Conservation (phyloP, 2,797 vertebrate genomes). For the Sebastes hopkinsi region DNA sequence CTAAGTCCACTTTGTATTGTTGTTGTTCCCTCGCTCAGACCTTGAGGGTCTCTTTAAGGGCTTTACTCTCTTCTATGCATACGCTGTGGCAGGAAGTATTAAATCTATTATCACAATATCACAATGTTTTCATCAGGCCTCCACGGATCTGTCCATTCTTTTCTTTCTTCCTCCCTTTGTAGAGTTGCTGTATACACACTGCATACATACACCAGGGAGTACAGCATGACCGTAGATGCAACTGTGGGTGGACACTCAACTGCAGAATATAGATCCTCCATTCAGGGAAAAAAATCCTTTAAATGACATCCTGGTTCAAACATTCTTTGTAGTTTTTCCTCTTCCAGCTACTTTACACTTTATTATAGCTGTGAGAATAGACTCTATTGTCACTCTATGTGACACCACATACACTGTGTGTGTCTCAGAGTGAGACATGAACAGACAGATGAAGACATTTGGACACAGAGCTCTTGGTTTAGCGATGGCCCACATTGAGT, state of each 20-base stretch:
- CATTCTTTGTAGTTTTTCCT: neutral
- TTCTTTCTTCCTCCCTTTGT: constrained; percentile 7
- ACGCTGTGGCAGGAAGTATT: neutral
- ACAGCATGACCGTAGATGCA: constrained; percentile 14
- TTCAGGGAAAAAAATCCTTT: constrained; percentile 8
- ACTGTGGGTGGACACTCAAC: neutral
- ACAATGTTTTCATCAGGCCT: constrained; percentile 34
- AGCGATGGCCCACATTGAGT: neutral
- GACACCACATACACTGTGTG: neutral
- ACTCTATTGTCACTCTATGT: neutral
- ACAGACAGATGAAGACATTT: constrained; percentile 3
- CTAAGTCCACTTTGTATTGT: constrained; percentile 1
- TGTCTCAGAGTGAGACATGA: neutral
- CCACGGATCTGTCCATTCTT: constrained; percentile 5
- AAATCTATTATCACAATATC: neutral
- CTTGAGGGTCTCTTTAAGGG: constrained; percentile 2
- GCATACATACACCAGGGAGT: constrained; percentile 1
- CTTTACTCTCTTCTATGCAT: neutral
- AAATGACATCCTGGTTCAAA: neutral
- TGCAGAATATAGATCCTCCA: constrained; percentile 9
- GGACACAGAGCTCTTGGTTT: neutral
- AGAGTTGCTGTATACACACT: constrained; percentile 4
- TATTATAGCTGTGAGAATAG: neutral
- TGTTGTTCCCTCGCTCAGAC: constrained; percentile 13
- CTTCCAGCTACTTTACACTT: neutral